phyloP scores from a whole-genome alignment of 2,888 invertebrate species.

The Ischnus inquisitorius region DNA sequence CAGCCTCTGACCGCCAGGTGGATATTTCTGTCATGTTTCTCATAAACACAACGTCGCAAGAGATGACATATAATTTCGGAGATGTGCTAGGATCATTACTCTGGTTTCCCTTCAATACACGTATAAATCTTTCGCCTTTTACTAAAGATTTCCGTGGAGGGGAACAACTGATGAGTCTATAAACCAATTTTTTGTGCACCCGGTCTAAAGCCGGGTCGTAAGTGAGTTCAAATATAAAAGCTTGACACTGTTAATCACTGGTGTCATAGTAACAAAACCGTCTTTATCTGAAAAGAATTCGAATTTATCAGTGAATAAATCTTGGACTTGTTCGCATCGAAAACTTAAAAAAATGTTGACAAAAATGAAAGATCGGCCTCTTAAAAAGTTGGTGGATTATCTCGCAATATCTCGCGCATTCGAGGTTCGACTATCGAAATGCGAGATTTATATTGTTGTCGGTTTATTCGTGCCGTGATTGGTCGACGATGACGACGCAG shows the following conservation, averaged over 20 bases:
- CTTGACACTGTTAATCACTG: neutral
- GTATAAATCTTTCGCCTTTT: conserved; percentile 86
- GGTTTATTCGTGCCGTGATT: too few relatives aligned
- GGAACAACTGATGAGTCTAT: conserved; percentile 77
- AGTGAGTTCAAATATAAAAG: conserved; percentile 40
- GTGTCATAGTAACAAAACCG: neutral
- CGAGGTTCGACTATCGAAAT: too few relatives aligned
- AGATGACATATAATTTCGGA: neutral
- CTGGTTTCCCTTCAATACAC: conserved; percentile 85
- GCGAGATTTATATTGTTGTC: too few relatives aligned
- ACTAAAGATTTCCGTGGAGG: conserved; percentile 86
- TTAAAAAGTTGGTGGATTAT: too few relatives aligned
- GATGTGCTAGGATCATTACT: conserved; percentile 63
- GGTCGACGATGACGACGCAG: too few relatives aligned
- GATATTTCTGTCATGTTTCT: conserved; percentile 3
- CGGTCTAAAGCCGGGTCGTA: conserved; percentile 76
- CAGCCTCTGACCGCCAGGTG: conserved; percentile 8
- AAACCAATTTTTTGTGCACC: conserved; percentile 80
- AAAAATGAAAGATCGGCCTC: too few relatives aligned
- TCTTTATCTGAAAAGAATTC: neutral
- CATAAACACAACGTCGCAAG: neutral
- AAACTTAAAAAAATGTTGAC: too few relatives aligned
- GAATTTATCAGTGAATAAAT: too few relatives aligned
- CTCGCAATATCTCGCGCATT: too few relatives aligned
- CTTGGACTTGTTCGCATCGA: too few relatives aligned